A percentile compares a stretch with the other conserved stretches of the same genome.
Evolutionary conservation across 2,113 vertebrate species (phyloP).

Genomic region (Hyla sarda): DNA sequence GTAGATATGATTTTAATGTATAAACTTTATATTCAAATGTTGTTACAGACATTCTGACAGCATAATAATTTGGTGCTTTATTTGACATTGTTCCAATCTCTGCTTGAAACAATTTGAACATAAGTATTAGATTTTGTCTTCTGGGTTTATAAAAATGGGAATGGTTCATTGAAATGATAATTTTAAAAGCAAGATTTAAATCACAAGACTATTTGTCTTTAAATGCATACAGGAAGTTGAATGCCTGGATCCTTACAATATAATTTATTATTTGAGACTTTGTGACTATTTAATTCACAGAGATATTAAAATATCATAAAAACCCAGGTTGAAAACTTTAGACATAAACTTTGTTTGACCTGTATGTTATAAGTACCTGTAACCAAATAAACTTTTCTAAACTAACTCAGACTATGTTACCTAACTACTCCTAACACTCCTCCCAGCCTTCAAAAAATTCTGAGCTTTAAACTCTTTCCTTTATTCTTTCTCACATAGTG

Average conservation of each 20-base stretch:
- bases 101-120: not conserved
- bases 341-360: too few relatives aligned
- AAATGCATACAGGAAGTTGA: not conserved
- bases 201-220: not conserved
- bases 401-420: too few relatives aligned
- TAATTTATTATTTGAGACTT: not conserved
- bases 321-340: too few relatives aligned
- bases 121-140: slow-evolving; percentile 8
- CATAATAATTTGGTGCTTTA: slow-evolving; percentile 44
- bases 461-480: too few relatives aligned
- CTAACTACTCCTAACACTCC: too few relatives aligned
- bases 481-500: too few relatives aligned
- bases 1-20: slow-evolving; percentile 42
- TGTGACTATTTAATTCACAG: not conserved
- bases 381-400: too few relatives aligned
- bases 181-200: not conserved
- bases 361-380: too few relatives aligned
- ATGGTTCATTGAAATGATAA: slow-evolving; percentile 28
- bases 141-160: slow-evolving; percentile 15
- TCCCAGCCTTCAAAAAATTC: too few relatives aligned
- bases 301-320: not conserved
- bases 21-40: slow-evolving; percentile 48
- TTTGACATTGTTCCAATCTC: slow-evolving; percentile 30
- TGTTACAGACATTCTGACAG: slow-evolving; percentile 47
- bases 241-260: not conserved